Evolutionary conservation across 2,113 vertebrate genomes (phyloP), one percentile per base, ranked within the genome.

Genomic region (Cyphomyrus plagiostoma): DNA sequence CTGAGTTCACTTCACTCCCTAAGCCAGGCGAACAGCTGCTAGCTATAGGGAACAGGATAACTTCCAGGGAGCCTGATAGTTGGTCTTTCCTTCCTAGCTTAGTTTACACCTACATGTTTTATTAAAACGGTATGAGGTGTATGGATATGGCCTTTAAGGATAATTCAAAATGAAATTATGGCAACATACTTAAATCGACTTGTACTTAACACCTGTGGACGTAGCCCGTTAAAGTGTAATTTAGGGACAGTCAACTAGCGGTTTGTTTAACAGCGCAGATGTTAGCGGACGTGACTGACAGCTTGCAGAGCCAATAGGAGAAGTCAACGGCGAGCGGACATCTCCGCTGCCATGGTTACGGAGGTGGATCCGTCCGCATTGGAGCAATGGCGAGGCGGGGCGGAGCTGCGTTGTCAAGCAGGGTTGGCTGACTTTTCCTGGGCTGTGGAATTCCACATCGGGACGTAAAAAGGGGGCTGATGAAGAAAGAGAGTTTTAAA

Each of bases 351-450:
- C 92, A 90, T 91, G 90, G 96, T 91, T 89, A 95, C 95, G 5
- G 52, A 62, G 7, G 56, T 89, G 90, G 85, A 89, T 50, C 82
- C 53, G 66, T 91, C 92, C 90, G 93, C 93, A 93, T 93, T 95
- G 92, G 92, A 91, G 90, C 92, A 93, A 91, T 91, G 3, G 92
- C 93, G 58, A 89, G 83, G 15, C 21, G 84, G 90, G 93, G 95
- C 94, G 93, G 94, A 95, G 90, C 85, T 90, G 23, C 30, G 0
- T 7, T 35, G 30, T 70, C 86, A 50, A 96, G 95, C 96, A 96
- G 2, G 95, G 91, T 91, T 92, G 95, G 89, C 84, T 95, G 94
- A 92, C 86, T 92, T 90, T 90, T 89, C 53, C 82, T 87, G 30
- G 58, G 66, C 39, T 80, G 39, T 49, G 74, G 77, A 90, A 87